Evolutionary conservation across 2,888 invertebrate genomes (phyloP), one percentile per base, ranked within the genome.

Genomic region (Xestia ashworthii): DNA sequence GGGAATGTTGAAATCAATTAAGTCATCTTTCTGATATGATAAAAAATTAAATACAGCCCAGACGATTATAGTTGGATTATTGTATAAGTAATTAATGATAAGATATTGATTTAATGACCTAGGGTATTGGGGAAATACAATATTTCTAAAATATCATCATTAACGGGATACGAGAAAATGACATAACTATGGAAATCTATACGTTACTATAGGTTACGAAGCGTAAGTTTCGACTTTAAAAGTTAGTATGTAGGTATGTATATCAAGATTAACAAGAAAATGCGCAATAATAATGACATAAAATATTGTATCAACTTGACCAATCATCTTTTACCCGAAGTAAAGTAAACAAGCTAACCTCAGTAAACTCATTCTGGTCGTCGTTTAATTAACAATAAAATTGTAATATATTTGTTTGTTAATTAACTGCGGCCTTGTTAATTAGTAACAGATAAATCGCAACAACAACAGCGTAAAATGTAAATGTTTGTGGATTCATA

Each of bases 401-500:
- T 32, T 68, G 75, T 75, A 32, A 55, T 68, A 64, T 78, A 80
- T 80, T 81, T 83, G 65, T 78, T 72, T 69, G 74, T 69, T 85
- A 76, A 87, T 87, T 81, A 81, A 68, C 73, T 25, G 14, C 69
- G 81, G 65, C 83, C 85, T 83, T 76, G 74, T 85, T 87, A 81
- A 82, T 79, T 80, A 71, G 70, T 77, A 22, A 84, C 50, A 80
- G 83, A 87, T 87, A 85, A 82, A 83, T 75, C 0, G 68, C 84
- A 76, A 65, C 53, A 71, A 77, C 53, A 71, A 77, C 77, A 77
- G 72, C 70, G 58, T 67, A 71, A 68, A 66, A 65, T 76, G 65
- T 77, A 55, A 77, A 75, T 84, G 50, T 78, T 78, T 78, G 67
- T 73, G 71, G 66, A 80, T 80, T 69, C 25, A 64, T 80, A 69